Percentiles rank a stretch among this genome's conserved stretches.
These are phyloP conservation scores for Apamea crenata DNA, from an alignment of 2,888 invertebrate species.

Conservation along the genomic window DNA sequence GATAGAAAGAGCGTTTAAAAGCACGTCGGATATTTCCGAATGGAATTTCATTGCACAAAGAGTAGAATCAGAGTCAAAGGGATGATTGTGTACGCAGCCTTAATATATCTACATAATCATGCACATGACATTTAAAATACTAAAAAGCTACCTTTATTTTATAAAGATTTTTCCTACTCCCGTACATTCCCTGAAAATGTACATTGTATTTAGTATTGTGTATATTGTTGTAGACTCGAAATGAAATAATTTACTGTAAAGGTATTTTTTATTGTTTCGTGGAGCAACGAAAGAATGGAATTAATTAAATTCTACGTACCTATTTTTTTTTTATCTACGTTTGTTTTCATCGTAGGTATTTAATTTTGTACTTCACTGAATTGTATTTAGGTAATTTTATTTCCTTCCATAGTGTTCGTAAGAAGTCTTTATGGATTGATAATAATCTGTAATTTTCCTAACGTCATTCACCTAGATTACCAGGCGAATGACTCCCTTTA, in stretches of 20 bases:
- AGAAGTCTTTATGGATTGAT: not conserved
- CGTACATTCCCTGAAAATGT: not conserved
- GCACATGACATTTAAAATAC: constrained; percentile 1
- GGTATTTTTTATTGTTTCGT: constrained; percentile 13
- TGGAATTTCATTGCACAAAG: constrained; percentile 34
- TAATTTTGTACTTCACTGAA: not conserved
- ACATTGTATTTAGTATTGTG: not conserved
- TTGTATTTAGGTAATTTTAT: not conserved
- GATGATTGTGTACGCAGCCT: not conserved
- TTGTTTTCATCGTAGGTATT: not conserved
- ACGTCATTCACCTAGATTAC: too few species aligned
- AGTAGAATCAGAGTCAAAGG: constrained; percentile 15
- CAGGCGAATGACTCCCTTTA: too few species aligned
- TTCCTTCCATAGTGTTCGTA: not conserved
- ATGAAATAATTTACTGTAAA: not conserved
- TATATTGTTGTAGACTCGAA: not conserved
- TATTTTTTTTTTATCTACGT: not conserved
- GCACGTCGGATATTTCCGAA: constrained; percentile 1
- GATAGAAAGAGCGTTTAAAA: constrained; percentile 12
- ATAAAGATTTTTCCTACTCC: not conserved
- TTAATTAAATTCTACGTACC: not conserved
- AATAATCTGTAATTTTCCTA: not conserved
- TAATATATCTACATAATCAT: not conserved
- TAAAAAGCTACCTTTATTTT: not conserved
- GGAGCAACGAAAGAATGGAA: constrained; percentile 6